Evolutionary conservation across 2,113 vertebrate genomes (phyloP), one percentile per base, ranked within the genome.

Genomic region (Parus major): DNA sequence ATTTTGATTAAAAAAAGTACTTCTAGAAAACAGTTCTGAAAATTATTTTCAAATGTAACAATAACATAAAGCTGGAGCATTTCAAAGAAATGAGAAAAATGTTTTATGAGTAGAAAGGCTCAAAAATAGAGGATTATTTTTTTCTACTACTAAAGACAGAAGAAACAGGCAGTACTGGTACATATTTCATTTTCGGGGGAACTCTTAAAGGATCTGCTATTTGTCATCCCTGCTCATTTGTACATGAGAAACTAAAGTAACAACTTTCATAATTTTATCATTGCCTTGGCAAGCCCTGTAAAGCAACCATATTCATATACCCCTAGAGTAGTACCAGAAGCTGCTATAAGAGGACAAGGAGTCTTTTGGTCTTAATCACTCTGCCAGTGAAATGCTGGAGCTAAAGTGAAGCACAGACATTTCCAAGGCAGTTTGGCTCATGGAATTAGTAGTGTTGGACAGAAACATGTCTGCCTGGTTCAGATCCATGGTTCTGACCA

Each of bases 11-110:
- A 3, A 41, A 76, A 76, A 71, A 22, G 2, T 63, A 44, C 44
- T 79, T 79, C 18, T 15, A 77, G 42, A 73, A 86, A 82, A 55
- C 7, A 27, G 4, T 65, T 91, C 20, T 81, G 42, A 60, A 93
- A 80, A 68, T 22, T n/a, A n/a, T 91, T 86, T 93, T 84, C 39
- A 75, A 84, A 53, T 55, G 16, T 65, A 55, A 29, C 59, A 55
- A 33, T 63, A 83, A 86, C 41, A 77, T 69, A 81, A 83, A 93
- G 21, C 39, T 56, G n/a, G 15, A 82, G 19, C 10, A 46, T 73
- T 94, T 90, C 33, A 90, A 86, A 68, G n/a, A 94, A 90, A 93
- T 50, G 12, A 78, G 56, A 81, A 86, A 70, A 83, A 52, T 47
- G 1, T 52, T 93, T 91, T 77, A 71, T 59, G 46, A 60, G 57